phyloP scores from a whole-genome alignment of 2,888 invertebrate species.

The Pristionchus japonicus region DNA sequence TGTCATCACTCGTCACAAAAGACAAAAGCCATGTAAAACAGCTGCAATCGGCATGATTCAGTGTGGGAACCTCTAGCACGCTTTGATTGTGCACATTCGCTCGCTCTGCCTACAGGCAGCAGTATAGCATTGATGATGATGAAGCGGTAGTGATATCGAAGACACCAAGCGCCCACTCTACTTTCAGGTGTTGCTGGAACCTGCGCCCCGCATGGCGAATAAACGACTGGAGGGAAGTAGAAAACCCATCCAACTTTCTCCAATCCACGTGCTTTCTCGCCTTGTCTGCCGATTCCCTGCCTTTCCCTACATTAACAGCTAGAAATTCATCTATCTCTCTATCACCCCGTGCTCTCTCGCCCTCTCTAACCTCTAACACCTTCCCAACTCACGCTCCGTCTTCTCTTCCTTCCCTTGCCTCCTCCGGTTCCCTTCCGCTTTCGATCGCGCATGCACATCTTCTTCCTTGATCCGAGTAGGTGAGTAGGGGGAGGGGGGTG shows the following conservation, averaged over 20 bases:
- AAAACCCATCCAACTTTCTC: not conserved
- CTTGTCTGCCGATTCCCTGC: not conserved
- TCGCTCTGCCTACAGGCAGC: not conserved
- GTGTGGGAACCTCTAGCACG: not conserved
- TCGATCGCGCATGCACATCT: conserved; percentile 5
- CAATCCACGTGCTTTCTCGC: not conserved
- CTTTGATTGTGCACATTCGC: not conserved
- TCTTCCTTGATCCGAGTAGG: not conserved
- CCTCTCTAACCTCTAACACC: too few relatives aligned
- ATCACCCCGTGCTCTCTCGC: not conserved
- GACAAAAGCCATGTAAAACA: not conserved
- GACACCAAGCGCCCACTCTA: not conserved
- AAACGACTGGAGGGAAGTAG: too few relatives aligned
- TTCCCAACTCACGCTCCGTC: not conserved
- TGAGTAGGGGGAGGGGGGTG: not conserved
- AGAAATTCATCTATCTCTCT: not conserved
- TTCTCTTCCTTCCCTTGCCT: not conserved
- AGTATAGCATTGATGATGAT: not conserved
- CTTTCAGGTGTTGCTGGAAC: not conserved
- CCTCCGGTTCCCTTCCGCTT: not conserved
- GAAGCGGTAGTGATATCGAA: too few relatives aligned
- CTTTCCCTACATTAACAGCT: not conserved
- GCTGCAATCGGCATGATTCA: not conserved
- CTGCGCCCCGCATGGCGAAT: not conserved
- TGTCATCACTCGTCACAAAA: too few relatives aligned